Base-by-base conservation (phyloP, 2,113 vertebrate genomes). In the Carassius gibelio region DNA sequence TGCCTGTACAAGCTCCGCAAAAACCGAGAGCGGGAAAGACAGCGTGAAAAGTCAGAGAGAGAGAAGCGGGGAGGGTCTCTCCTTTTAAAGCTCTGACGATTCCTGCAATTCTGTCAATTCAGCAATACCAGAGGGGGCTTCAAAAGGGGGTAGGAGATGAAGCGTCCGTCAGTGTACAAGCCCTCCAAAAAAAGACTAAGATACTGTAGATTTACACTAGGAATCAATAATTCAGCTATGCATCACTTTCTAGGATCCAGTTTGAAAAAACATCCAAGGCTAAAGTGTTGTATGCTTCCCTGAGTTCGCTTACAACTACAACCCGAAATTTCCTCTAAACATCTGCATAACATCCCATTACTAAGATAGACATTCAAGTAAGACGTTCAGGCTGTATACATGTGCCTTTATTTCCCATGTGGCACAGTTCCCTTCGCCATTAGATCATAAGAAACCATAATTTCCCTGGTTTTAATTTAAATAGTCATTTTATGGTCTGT, bases 1-100 rank as follows among this genome's bases (percentile, higher is more conserved):
- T 94, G 95, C 94, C 96, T 96, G 93, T 92, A 96, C 95, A 96
- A 91, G 94, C 94, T 92, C 93, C 89, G 81, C 93, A n/a, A 82
- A 84, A 84, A 83, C 84, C 84, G 83, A 83, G 78, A 75, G 45
- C 10, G 45, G 66, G 84, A 62, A 82, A 84, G 64, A 69, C 79
- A 76, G 52, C 74, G 61, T 57, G 36, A 61, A 45, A 34, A 84
- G 48, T 75, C 87, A 88, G 83, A 87, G 82, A 82, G 50, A 9
- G 30, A 83, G 66, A 30, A 62, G 59, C 23, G 79, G 62, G 68
- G 64, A 66, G 84, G 80, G 64, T 72, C 86, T 79, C 88, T 92
- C 91, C 89, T 94, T 94, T 95, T 93, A 94, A 92, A 93, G 92
- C 90, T 91, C 89, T 85, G 85, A 92, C 91, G 90, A 94, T 94